Base-by-base conservation (phyloP, 2,797 vertebrate species). In the Hybognathus amarus region DNA sequence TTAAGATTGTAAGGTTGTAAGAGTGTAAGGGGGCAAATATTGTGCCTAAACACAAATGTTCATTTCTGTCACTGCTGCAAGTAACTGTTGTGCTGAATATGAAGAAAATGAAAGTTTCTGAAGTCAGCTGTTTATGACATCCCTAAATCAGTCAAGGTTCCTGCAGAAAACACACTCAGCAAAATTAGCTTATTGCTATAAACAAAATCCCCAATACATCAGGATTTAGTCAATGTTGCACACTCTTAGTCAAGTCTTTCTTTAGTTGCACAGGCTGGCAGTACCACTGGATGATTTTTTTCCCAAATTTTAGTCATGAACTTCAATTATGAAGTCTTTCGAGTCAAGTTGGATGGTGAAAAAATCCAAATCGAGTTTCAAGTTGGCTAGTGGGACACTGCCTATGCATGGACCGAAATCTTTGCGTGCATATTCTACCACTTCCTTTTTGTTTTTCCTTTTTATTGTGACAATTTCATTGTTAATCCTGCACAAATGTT, bases 401-500 rank as follows among this genome's bases (percentile, higher is more conserved):
- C 22, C 36, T 42, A 18, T 27, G 13, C 30, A 47, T 79, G 64
- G 64, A 56, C 54, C 22, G 4, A 50, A 54, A 68, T 69, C 67
- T n/a, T 59, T 70, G 47, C 54, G 74, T 24, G 1, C n/a, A 71
- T 33, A 77, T 77, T 76, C 36, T 42, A 42, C 40, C 54, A 77
- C n/a, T 77, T 75, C 50, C 50, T 56, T 75, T 61, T 76, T 42
- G 13, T 11, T 54, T 75, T 56, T 45, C 7, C n/a, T 56, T 59
- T 47, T 47, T 8, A 50, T 1, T 45, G 11, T 40, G 17, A 38
- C 33, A 36, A 54, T 73, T 13, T 63, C 27, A 36, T 18, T 74
- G n/a, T 78, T 13, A 79, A 75, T 79, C 7, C 71, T 17, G 15
- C n/a, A n/a, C 63, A 33, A 47, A 69, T 42, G 40, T 75, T 59